These are phyloP conservation scores for Neofelis nebulosa DNA, from an alignment of 2,113 vertebrate species.

Conservation along the genomic window DNA sequence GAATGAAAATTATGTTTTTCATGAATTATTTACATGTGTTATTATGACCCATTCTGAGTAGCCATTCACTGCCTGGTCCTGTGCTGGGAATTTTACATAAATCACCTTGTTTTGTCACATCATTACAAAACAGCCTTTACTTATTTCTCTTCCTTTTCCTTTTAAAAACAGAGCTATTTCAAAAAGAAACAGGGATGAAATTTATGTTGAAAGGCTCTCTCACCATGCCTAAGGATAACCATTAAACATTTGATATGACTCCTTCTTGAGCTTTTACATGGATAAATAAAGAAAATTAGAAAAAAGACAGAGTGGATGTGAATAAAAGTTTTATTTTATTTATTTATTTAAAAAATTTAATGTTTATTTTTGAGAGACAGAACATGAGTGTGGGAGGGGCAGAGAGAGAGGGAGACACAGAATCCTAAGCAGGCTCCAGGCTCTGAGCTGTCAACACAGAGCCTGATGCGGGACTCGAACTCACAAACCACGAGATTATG, in stretches of 20 bases:
- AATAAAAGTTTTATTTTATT: background rate
- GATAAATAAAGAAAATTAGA: background rate
- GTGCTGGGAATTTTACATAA: background rate
- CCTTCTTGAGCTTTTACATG: background rate
- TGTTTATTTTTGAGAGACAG: no score
- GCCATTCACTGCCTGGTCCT: background rate
- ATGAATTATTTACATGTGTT: background rate
- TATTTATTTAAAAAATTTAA: background rate
- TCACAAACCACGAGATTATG: no score
- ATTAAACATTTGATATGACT: background rate
- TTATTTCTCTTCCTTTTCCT: background rate
- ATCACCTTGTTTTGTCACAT: background rate
- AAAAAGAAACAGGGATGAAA: background rate
- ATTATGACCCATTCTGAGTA: background rate
- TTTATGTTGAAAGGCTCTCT: background rate
- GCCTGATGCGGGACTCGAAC: no score
- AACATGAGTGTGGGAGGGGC: no score
- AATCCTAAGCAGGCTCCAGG: no score
- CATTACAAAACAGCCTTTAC: background rate
- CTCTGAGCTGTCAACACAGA: no score
- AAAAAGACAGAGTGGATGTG: background rate
- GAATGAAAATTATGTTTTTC: background rate
- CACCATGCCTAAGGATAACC: background rate
- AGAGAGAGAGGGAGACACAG: no score
- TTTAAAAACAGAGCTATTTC: background rate